Conservation (phyloP, 2,888 invertebrate species). For the Eupithecia vulgata region DNA sequence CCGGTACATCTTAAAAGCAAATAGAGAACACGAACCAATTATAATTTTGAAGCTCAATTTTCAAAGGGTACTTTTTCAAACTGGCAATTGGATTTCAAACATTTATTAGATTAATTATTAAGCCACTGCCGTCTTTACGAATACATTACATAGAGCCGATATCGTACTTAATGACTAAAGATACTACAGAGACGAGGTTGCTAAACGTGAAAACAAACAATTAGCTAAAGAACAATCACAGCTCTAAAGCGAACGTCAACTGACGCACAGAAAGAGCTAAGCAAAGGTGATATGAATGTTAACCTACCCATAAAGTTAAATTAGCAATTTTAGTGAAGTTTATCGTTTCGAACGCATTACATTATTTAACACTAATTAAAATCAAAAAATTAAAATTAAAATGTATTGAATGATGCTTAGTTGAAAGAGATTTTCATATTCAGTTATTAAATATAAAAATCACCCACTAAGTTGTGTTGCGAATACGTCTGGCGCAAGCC, state of each 20-base stretch:
- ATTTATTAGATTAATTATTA: slow-evolving; percentile 45
- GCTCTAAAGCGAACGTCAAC: slow-evolving; percentile 76
- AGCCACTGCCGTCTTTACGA: slow-evolving; percentile 55
- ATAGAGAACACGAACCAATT: slow-evolving; percentile 74
- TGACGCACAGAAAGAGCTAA: slow-evolving; percentile 64
- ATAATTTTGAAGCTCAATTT: slow-evolving; percentile 49
- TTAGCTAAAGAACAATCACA: slow-evolving; percentile 77
- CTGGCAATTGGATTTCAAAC: slow-evolving; percentile 24
- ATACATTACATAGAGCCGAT: slow-evolving; percentile 59
- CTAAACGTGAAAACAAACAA: slow-evolving; percentile 58
- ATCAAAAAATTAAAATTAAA: slow-evolving; percentile 56
- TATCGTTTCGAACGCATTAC: slow-evolving; percentile 26
- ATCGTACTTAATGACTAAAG: slow-evolving; percentile 70
- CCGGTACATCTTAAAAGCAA: slow-evolving; percentile 78
- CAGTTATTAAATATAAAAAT: slow-evolving; percentile 74
- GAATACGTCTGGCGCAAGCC: slow-evolving; percentile 67
- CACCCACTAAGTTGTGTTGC: slow-evolving; percentile 74
- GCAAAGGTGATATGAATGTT: slow-evolving; percentile 72
- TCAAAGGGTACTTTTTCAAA: slow-evolving; percentile 25
- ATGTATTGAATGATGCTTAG: slow-evolving; percentile 55
- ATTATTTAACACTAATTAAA: slow-evolving; percentile 43
- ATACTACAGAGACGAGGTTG: slow-evolving; percentile 50
- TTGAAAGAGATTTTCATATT: slow-evolving; percentile 82
- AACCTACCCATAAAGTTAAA: slow-evolving; percentile 54
- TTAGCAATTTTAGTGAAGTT: slow-evolving; percentile 31